Base-by-base conservation (phyloP, 2,113 vertebrate species). In the Salvator merianae region DNA sequence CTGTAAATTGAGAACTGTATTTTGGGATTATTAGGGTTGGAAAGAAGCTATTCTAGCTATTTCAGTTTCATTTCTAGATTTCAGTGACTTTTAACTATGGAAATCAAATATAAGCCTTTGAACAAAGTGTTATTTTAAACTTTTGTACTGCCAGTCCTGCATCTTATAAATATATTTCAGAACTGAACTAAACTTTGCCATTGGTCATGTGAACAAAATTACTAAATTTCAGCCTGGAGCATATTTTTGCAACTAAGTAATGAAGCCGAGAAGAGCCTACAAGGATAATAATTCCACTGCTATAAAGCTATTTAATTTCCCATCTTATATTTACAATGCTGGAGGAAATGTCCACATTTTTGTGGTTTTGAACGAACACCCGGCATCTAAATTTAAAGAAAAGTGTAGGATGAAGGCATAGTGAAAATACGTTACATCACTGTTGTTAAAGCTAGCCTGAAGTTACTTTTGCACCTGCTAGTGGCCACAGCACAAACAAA, bases 291-390 rank as follows among this genome's bases (percentile, higher is more conserved):
- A 73, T 80, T 43, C 53, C 59, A 66, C 40, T 36, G n/a, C 26
- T 47, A 74, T 85, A 74, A 85, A 65, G 32, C 69, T n/a, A 80
- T 74, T 79, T 80, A 80, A 85, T 66, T 79, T 85, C 77, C 69
- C 76, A 69, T 85, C 66, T 26, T 38, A 63, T 40, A 73, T 80
- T 36, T 22, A 73, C 38, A 72, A 77, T 78, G 59, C 24, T 84
- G 75, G 47, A 85, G n/a, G 30, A 32, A 70, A 72, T 32, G 66
- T 53, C 20, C 71, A 66, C 32, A 74, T 73, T 82, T 82, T 82
- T 82, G 81, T 82, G 81, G 70, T 74, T 63, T 79, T 74, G 69
- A 65, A 79, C 38, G 16, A 74, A 74, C 59, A 50, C n/a, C 50
- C n/a, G 4, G 14, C 38, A 22, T n/a, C 50, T 53, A 47, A 73